These are phyloP conservation scores for Epinephelus fuscoguttatus DNA, from an alignment of 2,113 vertebrate genomes.

Conservation along the genomic window DNA sequence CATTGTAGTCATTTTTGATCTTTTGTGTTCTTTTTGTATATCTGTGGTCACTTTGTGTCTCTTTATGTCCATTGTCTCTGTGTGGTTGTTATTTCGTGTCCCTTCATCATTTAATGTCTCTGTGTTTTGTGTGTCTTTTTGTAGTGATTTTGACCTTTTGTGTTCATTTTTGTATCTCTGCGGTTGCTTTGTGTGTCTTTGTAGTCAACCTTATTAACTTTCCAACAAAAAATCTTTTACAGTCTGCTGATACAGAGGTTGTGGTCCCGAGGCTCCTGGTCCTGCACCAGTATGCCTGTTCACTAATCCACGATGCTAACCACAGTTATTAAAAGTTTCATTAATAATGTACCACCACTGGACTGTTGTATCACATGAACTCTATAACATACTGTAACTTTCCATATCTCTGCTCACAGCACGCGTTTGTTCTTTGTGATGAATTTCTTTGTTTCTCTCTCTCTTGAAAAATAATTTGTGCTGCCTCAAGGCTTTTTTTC, in stretches of 20 bases:
- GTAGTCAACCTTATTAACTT: not conserved
- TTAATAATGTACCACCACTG: not conserved
- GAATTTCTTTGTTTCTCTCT: not conserved
- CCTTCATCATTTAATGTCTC: not conserved
- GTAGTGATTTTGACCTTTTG: not conserved
- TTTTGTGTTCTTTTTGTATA: not conserved
- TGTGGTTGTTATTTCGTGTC: too few relatives aligned
- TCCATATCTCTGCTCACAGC: not conserved
- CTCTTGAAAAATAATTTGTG: not conserved
- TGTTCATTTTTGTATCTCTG: not conserved
- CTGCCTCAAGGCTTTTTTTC: not conserved
- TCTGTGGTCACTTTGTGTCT: too few relatives aligned
- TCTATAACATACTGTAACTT: not conserved
- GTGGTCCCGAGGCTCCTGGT: not conserved
- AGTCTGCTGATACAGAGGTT: not conserved
- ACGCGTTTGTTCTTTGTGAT: not conserved
- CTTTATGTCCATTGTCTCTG: too few relatives aligned
- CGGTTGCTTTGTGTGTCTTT: not conserved
- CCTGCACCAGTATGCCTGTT: not conserved
- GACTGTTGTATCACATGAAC: not conserved
- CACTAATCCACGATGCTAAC: not conserved
- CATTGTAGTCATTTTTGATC: not conserved
- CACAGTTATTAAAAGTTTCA: not conserved
- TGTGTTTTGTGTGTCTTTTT: too few relatives aligned
- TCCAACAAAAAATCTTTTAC: not conserved